These are phyloP conservation scores for Halichoeres trimaculatus DNA, from an alignment of 2,113 vertebrate genomes.

Conservation along the genomic window DNA sequence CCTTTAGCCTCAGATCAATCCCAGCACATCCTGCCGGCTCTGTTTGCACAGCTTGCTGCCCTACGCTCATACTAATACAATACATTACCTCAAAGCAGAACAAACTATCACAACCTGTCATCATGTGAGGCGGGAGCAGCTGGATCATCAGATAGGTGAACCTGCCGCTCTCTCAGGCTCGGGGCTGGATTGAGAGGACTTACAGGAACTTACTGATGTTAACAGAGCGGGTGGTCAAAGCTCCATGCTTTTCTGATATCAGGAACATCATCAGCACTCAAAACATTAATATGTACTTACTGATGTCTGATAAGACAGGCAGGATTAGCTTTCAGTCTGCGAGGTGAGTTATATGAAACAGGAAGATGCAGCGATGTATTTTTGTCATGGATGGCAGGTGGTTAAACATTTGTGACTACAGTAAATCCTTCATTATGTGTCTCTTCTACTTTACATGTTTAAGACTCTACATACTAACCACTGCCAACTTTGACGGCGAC, in stretches of 20 bases:
- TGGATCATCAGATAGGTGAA: constrained; percentile 36
- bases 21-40: constrained; percentile 56
- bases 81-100: constrained; percentile 63
- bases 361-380: background rate
- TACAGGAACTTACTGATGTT: constrained; percentile 5
- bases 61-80: constrained; percentile 66
- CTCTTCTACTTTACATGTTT: too few species aligned
- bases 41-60: constrained; percentile 81
- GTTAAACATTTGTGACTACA: too few species aligned
- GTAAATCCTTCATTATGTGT: too few species aligned
- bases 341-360: too few species aligned
- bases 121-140: constrained; percentile 38
- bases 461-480: too few species aligned
- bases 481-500: too few species aligned
- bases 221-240: background rate
- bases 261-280: background rate
- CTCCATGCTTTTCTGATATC: background rate
- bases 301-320: background rate
- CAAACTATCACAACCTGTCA: constrained; percentile 58
- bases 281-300: background rate
- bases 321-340: background rate
- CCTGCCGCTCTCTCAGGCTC: background rate
- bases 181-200: background rate
- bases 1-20: constrained; percentile 71
- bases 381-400: too few species aligned